Evolutionary conservation across 2,113 vertebrate species (phyloP), one percentile per base, ranked within the genome.

Genomic region (Myotis brandtii): DNA sequence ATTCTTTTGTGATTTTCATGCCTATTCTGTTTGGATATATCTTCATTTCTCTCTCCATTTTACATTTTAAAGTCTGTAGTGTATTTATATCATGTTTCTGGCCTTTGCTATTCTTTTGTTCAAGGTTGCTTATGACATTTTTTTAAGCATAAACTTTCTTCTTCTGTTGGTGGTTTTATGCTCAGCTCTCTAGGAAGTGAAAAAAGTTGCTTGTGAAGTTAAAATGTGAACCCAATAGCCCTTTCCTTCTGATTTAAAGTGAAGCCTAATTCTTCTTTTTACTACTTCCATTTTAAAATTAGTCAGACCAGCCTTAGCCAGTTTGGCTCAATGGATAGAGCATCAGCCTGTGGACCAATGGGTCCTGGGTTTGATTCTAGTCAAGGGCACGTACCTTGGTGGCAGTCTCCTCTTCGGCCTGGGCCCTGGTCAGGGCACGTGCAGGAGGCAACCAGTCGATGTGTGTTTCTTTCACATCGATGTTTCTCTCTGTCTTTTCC

Each of bases 221-320:
- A 23, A 93, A 62, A 90, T 92, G 62, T 75, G 2, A 25, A 75
- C 27, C 20, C 59, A 25, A 8, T 56, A 80, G 13, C 37, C 66
- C 37, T 76, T 81, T 93, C 72, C 54, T 86, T 96, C 43, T 34
- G 73, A 20, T 86, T 89, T 87, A 95, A 95, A 89, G 7, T 56
- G 37, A 94, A 86, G 32, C 4, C 83, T 89, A 59, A 46, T 46
- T 75, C 34, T 91, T 90, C 37, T n/a, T 34, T 50, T 32, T 93
- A 52, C 6, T 83, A 11, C 23, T 84, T 93, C 4, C 11, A 6
- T 84, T 94, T 92, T 72, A 37, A 87, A 72, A 52, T 64, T 18
- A 52, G 70, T 82, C 48, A 75, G 54, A 54, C n/a, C 56, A 23
- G 56, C 21, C 56, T 23, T 23, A 59, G 21, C 21, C 21, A 23